A percentile compares a stretch with the other conserved stretches of the same genome.
Evolutionary conservation across 1,140 invertebrate genomes (phyloP).

Genomic region (Drosophila bocqueti): DNA sequence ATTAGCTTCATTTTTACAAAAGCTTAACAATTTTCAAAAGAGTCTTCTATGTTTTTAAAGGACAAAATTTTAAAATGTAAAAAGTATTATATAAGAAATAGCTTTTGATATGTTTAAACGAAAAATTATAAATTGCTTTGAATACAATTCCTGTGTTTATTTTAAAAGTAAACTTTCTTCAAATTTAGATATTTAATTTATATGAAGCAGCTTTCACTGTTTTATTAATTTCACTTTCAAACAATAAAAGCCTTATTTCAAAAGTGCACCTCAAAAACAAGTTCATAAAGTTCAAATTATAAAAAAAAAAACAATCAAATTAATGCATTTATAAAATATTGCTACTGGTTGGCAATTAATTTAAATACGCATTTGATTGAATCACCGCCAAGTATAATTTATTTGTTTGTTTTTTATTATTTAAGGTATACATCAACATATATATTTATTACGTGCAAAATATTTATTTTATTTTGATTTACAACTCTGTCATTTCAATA

Average conservation of each 20-base stretch:
- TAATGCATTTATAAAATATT: slow-evolving; percentile 23
- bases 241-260: not conserved
- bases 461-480: slow-evolving; percentile 32
- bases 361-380: slow-evolving; percentile 9
- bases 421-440: too few relatives aligned
- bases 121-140: not conserved
- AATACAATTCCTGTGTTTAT: not conserved
- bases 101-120: too few relatives aligned
- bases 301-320: not conserved
- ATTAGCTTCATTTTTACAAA: not conserved
- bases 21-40: not conserved
- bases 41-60: not conserved
- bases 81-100: not conserved
- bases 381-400: not conserved
- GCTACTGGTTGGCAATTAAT: slow-evolving; percentile 24
- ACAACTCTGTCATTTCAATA: slow-evolving; percentile 22
- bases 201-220: not conserved
- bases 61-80: not conserved
- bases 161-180: not conserved
- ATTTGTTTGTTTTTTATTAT: slow-evolving; percentile 3
- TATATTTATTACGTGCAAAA: not conserved
- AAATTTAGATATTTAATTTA: not conserved
- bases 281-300: not conserved
- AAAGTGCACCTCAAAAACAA: not conserved
- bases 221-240: not conserved